Evolutionary conservation across 1,140 invertebrate species (phyloP), one percentile per base, ranked within the genome.

Genomic region (Zophobas atratus): DNA sequence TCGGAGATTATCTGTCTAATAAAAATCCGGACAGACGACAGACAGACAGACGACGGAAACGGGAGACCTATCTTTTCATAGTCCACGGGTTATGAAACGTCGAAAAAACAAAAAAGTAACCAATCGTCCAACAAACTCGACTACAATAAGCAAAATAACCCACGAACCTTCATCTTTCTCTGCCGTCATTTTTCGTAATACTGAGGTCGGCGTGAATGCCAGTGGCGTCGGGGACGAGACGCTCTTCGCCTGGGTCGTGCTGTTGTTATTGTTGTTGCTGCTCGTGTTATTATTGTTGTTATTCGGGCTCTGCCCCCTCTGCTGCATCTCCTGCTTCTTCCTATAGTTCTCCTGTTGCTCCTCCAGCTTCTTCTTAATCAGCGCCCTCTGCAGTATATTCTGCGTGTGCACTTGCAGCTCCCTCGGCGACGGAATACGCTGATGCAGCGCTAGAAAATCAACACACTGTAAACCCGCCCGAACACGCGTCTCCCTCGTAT

Each of bases 141-240:
- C 20, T 20, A 20, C 20, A 20, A 20, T 20, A 20, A 20, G 20
- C 20, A 20, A 20, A 20, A 20, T 20, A 20, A 20, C 20, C 20
- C 20, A 73, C 55, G 49, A 67, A 82, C 84, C 82, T 75, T 86
- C 88, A 80, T 95, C 93, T 86, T 95, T 96, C 81, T 97, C 96
- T 33, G 95, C 95, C 49, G 95, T 96, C 95, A 97, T 96, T 88
- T 97, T 98, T 39, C 96, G 91, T 82, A 98, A 90, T 51, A 90
- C 93, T 53, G 96, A 96, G 4, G 96, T 97, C 55, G 96, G 96
- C 1, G 95, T 97, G 86, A 97, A 97, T 1, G 95, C 93, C 74
- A 94, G 88, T 2, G 92, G 92, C 43, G 93, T 92, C 4, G 92
- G 90, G 49, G 89, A 90, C 55, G 82, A 87, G 8, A 88, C 82